phyloP scores from a whole-genome alignment of 2,113 vertebrate species.

The Sardina pilchardus region DNA sequence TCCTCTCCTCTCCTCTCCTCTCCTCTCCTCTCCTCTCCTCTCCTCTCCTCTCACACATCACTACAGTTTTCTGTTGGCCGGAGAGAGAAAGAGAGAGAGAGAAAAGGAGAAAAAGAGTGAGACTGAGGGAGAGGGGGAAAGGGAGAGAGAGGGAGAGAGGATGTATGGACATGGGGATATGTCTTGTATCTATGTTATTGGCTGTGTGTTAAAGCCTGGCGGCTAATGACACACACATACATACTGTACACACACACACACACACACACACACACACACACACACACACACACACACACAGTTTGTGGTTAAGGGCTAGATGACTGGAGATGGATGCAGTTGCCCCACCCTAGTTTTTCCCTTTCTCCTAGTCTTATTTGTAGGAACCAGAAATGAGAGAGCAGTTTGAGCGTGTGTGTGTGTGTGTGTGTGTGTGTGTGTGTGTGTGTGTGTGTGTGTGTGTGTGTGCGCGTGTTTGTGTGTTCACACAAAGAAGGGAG shows the following conservation, averaged over 20 bases:
- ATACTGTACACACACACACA: too few relatives aligned
- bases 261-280: too few relatives aligned
- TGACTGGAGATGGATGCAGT: too few relatives aligned
- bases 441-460: constrained; percentile 15
- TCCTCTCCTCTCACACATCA: not conserved
- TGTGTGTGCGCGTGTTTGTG: constrained; percentile 25
- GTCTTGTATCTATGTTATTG: not conserved
- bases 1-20: constrained; percentile 17
- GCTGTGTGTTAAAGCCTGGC: too few relatives aligned
- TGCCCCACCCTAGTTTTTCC: too few relatives aligned
- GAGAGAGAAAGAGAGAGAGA: not conserved
- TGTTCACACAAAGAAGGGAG: not conserved
- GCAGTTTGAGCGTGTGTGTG: not conserved
- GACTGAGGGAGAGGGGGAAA: not conserved
- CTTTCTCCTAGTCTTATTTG: too few relatives aligned
- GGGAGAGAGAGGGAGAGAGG: not conserved
- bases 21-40: not conserved
- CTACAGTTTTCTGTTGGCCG: not conserved
- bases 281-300: too few relatives aligned
- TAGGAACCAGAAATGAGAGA: too few relatives aligned
- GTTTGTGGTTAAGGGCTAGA: too few relatives aligned
- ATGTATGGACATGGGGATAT: not conserved
- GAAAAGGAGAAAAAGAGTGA: not conserved
- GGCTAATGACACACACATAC: too few relatives aligned
- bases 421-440: not conserved